Evolutionary conservation across 2,888 invertebrate genomes (phyloP), one percentile per base, ranked within the genome.

Genomic region (Scaptomyza polygonia): DNA sequence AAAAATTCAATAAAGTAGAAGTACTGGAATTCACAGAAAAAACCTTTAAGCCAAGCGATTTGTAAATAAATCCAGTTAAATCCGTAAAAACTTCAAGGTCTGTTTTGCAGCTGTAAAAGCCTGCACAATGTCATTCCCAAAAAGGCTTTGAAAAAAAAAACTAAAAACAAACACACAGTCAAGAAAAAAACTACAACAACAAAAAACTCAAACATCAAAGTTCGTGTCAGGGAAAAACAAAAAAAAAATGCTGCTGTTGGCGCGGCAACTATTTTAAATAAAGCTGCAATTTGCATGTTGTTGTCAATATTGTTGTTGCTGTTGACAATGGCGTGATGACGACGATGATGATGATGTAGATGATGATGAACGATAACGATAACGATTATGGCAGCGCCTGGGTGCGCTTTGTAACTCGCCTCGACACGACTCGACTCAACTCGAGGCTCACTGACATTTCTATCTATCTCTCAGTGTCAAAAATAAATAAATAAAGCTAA

Each of bases 221-320:
- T 43, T 54, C 49, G 40, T 53, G 43, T 43, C 29, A 32, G 32
- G 3, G 11, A 34, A 29, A n/a, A 12, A 2, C 25, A 12, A 18
- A 14, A 27, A 32, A 55, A 47, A 57, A 25, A 7, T 3, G 36
- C 21, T 21, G 21, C 21, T 21, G 21, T 36, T 18, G 7, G 39
- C 25, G 39, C 25, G 27, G 29, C 45, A 57, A 54, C 52, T 43
- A 27, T 45, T 72, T 61, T 66, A 45, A 73, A 72, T 72, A 67
- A 72, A 55, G 58, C 14, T 42, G 40, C 43, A 66, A 76, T 76
- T 76, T 76, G 75, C 79, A 75, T 76, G 79, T 70, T 44, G 52
- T 48, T 11, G 18, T 5, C 9, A 52, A 5, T 43, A 27, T 11
- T 52, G 39, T 29, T 44, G 47, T 36, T 25, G 55, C 18, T 42